These are phyloP conservation scores for Alviniconcha strummeri DNA, from an alignment of 2,888 invertebrate genomes.

Conservation along the genomic window DNA sequence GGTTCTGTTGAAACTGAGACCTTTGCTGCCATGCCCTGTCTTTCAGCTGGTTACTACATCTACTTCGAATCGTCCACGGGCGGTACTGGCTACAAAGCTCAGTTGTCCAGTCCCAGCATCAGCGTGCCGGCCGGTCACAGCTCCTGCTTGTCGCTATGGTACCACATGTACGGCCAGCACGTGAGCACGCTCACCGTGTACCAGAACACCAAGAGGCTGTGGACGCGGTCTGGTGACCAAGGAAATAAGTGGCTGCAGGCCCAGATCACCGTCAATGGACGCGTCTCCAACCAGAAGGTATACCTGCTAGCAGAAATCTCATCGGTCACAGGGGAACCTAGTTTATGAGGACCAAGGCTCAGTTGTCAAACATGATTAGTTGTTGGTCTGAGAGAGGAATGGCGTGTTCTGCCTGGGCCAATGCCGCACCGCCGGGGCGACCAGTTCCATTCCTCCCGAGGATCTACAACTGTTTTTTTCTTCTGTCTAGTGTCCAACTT, in stretches of 20 bases:
- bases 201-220: conserved; percentile 54
- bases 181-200: conserved; percentile 63
- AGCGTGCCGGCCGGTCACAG: conserved; percentile 36
- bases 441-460: too few relatives aligned
- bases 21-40: not conserved
- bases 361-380: too few relatives aligned
- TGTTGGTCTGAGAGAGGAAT: too few relatives aligned
- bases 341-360: too few relatives aligned
- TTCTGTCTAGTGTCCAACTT: too few relatives aligned
- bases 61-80: conserved; percentile 74
- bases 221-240: conserved; percentile 55
- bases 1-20: not conserved
- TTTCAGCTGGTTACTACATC: conserved; percentile 60
- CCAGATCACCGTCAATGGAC: conserved; percentile 59
- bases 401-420: too few relatives aligned
- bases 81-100: conserved; percentile 77
- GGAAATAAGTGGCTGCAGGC: conserved; percentile 59
- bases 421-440: not conserved
- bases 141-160: conserved; percentile 65
- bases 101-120: conserved; percentile 61
- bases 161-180: conserved; percentile 66
- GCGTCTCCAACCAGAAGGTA: conserved; percentile 56
- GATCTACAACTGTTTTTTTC: too few relatives aligned
- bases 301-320: not conserved
- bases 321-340: too few relatives aligned